Conservation (phyloP, 2,113 vertebrate genomes). For the Rynchops niger region DNA sequence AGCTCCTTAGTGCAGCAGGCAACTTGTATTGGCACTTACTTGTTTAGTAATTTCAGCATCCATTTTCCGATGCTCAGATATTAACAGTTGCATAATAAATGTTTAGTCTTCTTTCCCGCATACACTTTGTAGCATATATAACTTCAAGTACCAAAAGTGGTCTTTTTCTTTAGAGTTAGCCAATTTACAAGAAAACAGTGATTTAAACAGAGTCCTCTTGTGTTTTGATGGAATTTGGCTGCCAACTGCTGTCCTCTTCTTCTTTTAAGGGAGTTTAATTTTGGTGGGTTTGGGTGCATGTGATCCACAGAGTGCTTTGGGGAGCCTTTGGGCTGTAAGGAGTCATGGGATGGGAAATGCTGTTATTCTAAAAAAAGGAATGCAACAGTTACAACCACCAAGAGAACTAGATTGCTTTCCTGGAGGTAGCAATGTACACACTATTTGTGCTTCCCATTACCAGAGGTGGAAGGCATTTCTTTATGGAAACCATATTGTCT, state of each 20-base stretch:
- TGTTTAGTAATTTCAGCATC: not conserved
- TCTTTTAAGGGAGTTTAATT: not conserved
- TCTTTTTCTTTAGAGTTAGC: not conserved
- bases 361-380: not conserved
- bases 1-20: not conserved
- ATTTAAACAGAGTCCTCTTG: not conserved
- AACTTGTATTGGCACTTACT: not conserved
- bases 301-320: not conserved
- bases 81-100: not conserved
- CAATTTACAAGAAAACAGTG: not conserved
- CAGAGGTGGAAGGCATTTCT: not conserved
- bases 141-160: not conserved
- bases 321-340: not conserved
- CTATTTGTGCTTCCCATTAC: not conserved
- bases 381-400: not conserved
- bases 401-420: not conserved
- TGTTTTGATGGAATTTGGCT: not conserved
- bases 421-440: not conserved
- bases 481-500: not conserved
- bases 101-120: not conserved
- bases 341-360: not conserved
- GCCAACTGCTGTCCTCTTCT: not conserved
- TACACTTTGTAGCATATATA: not conserved
- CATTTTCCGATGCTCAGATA: not conserved
- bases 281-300: no score